Conservation (phyloP, 2,888 invertebrate genomes). For the Argyresthia albistria region DNA sequence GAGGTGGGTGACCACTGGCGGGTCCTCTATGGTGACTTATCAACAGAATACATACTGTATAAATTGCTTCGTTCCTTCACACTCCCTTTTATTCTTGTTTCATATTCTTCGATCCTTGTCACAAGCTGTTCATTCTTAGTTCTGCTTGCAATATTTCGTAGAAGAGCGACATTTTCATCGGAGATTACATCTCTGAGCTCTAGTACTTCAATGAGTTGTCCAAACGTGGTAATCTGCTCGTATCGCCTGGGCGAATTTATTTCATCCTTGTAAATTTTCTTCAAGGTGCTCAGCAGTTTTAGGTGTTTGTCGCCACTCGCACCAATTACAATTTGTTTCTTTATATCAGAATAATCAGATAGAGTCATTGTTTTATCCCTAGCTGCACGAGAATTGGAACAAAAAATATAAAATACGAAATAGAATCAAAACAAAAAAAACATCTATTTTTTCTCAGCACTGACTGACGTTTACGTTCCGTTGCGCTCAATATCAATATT, state of each 20-base stretch:
- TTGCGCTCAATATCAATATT: too few relatives aligned
- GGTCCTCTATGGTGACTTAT: background rate
- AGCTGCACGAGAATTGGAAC: too few relatives aligned
- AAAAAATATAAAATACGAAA: too few relatives aligned
- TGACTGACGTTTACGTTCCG: too few relatives aligned
- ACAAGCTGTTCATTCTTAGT: constrained; percentile 26
- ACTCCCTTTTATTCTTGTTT: constrained; percentile 16
- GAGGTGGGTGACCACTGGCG: background rate
- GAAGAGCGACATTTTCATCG: constrained; percentile 39
- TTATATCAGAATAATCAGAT: constrained; percentile 34
- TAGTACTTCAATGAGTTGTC: constrained; percentile 39
- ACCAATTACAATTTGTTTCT: constrained; percentile 27
- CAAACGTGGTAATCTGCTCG: constrained; percentile 40
- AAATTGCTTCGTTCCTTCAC: background rate
- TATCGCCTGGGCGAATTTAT: constrained; percentile 51
- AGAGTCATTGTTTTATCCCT: constrained; percentile 27
- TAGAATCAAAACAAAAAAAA: too few relatives aligned
- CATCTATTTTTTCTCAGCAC: too few relatives aligned
- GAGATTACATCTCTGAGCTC: constrained; percentile 48
- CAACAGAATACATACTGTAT: background rate
- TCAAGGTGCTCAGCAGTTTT: constrained; percentile 32
- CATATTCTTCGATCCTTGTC: constrained; percentile 33
- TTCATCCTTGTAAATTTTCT: constrained; percentile 37
- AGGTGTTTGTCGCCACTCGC: constrained; percentile 33
- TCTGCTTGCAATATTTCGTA: constrained; percentile 38